Evolutionary conservation across 1,140 invertebrate genomes (phyloP), one percentile per base, ranked within the genome.

Genomic region (fruit fly (Drosophila melanogaster)): DNA sequence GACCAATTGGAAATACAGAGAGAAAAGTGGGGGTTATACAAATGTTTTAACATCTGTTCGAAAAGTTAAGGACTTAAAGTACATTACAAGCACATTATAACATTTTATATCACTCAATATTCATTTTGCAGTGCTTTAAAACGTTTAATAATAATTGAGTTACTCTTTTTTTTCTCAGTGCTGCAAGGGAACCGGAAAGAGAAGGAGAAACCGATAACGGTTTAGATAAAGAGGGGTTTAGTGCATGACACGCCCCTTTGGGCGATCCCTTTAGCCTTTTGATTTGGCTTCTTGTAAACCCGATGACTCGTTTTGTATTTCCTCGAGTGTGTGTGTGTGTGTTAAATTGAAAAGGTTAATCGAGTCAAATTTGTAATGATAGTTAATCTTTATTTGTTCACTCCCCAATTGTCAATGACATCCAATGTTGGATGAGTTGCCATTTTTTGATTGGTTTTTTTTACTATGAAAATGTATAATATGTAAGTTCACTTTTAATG

Each of bases 341-440:
- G 33, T 35, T 37, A 43, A 64, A 59, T 77, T 77, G 78, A 50
- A 85, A 81, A 87, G 83, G 79, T 86, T 86, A 86, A 86, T 86
- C 75, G 76, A 81, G 85, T 81, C 83, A 86, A 87, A 79, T 83
- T 81, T 62, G 26, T 54, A 50, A 54, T 65, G 64, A 66, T 84
- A 79, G 76, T 84, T 84, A 70, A 67, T 49, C 66, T 26, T 41
- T 41, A 22, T 40, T 12, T 11, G 30, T 30, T 8, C 6, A 19
- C 37, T 53, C 11, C 56, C 57, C 41, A 30, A 30, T 30, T 30
- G 24, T 50, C 53, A 49, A 61, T 58, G 19, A 43, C 65, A 77
- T 69, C 58, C 56, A 65, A 65, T 51, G 44, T 24, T 53, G 19
- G 8, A 22, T 7, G 3, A n/a, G 11, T 22, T 55, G 40, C 6